phyloP scores from a whole-genome alignment of 2,888 invertebrate species.

The Ecliptopera silaceata region DNA sequence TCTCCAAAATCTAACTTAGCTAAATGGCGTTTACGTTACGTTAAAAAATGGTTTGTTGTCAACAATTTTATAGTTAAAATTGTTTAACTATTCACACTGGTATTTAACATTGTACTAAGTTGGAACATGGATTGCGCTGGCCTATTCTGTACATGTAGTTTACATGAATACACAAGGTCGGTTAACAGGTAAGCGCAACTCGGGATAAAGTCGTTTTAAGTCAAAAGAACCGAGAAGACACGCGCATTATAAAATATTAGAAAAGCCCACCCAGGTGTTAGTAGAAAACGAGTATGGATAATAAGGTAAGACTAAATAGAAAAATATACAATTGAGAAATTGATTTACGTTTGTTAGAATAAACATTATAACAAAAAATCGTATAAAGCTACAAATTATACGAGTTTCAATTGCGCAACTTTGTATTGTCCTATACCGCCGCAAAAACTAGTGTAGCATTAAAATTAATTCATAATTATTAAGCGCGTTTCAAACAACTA shows the following conservation, averaged over 20 bases:
- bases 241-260: slow-evolving; percentile 11
- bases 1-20: background rate
- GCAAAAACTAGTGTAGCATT: slow-evolving; percentile 9
- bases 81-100: too few relatives aligned
- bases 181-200: background rate
- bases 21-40: background rate
- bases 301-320: slow-evolving; percentile 30
- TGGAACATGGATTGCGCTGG: background rate
- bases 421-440: background rate
- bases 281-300: slow-evolving; percentile 27
- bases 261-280: slow-evolving; percentile 16
- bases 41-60: too few relatives aligned
- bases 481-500: slow-evolving; percentile 12
- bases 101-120: too few relatives aligned
- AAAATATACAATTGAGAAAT: slow-evolving; percentile 33
- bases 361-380: slow-evolving; percentile 29
- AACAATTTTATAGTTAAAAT: too few relatives aligned
- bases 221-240: slow-evolving; percentile 20
- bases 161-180: background rate
- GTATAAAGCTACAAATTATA: slow-evolving; percentile 27
- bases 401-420: slow-evolving; percentile 10
- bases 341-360: slow-evolving; percentile 33
- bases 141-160: background rate
- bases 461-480: slow-evolving; percentile 23
- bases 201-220: background rate